phyloP scores from a whole-genome alignment of 2,113 vertebrate species.

The Agelaius phoeniceus region DNA sequence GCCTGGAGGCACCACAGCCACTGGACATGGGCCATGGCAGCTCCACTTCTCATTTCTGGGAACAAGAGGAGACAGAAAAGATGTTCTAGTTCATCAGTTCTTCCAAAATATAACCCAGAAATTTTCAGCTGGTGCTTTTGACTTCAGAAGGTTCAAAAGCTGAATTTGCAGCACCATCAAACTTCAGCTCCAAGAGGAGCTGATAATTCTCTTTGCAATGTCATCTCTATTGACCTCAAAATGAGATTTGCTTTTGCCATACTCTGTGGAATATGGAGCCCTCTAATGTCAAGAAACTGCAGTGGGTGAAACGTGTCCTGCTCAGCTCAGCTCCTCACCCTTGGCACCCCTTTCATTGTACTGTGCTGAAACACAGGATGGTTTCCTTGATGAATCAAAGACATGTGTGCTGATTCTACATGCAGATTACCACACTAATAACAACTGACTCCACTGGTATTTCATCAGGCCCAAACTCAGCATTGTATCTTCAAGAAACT shows the following conservation, averaged over 20 bases:
- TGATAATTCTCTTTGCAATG: not conserved
- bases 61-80: not conserved
- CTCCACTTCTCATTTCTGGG: not conserved
- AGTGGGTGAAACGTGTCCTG: not conserved
- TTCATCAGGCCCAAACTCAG: not conserved
- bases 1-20: not conserved
- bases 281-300: constrained; percentile 63
- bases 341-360: not conserved
- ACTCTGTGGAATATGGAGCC: constrained; percentile 59
- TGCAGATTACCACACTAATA: not conserved
- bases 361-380: not conserved
- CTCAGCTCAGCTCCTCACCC: not conserved
- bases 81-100: not conserved
- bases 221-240: constrained; percentile 11
- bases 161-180: not conserved
- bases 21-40: not conserved
- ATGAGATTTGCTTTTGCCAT: not conserved
- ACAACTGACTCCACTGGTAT: not conserved
- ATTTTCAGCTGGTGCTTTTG: not conserved
- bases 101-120: not conserved
- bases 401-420: not conserved
- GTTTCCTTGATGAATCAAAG: not conserved
- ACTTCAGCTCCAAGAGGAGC: not conserved
- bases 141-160: not conserved
- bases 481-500: not conserved